These are phyloP conservation scores for Dreissena rostriformis DNA, from an alignment of 1,140 invertebrate genomes.

Conservation along the genomic window DNA sequence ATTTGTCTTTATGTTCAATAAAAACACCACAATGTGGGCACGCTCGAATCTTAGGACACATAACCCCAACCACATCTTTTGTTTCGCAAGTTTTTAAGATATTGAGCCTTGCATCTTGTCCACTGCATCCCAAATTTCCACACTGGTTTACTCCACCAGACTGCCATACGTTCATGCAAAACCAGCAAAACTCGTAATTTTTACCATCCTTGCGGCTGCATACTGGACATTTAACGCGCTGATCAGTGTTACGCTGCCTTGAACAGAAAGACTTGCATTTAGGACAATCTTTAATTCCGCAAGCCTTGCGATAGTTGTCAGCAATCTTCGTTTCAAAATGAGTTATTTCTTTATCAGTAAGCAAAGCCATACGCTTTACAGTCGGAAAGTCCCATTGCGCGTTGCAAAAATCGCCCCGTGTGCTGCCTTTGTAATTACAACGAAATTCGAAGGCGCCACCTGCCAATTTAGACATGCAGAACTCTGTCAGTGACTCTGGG, in stretches of 20 bases:
- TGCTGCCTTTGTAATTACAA: slow-evolving; percentile 27
- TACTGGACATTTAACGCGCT: slow-evolving; percentile 40
- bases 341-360: slow-evolving; percentile 43
- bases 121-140: slow-evolving; percentile 45
- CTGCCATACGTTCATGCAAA: slow-evolving; percentile 42
- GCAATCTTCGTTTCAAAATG: slow-evolving; percentile 54
- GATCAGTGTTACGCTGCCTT: slow-evolving; percentile 8
- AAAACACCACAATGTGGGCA: slow-evolving; percentile 51
- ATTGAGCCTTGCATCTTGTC: slow-evolving; percentile 45
- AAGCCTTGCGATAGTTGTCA: slow-evolving; percentile 39
- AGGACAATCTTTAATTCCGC: slow-evolving; percentile 54
- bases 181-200: slow-evolving; percentile 59
- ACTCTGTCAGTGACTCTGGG: slow-evolving; percentile 53
- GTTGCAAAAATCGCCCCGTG: slow-evolving; percentile 23
- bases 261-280: slow-evolving; percentile 45
- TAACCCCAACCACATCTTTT: slow-evolving; percentile 42
- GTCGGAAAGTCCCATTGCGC: slow-evolving; percentile 42
- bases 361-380: slow-evolving; percentile 31
- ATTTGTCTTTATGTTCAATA: slow-evolving; percentile 48
- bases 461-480: slow-evolving; percentile 27
- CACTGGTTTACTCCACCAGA: slow-evolving; percentile 16
- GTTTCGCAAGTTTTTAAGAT: slow-evolving; percentile 21
- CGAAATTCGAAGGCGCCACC: slow-evolving; percentile 39
- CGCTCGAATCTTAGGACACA: slow-evolving; percentile 43
- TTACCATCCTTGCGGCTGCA: slow-evolving; percentile 29